A percentile compares a stretch with the other conserved stretches of the same genome.
Evolutionary conservation across 2,797 vertebrate genomes (phyloP).

Genomic region (Nyctibius grandis): DNA sequence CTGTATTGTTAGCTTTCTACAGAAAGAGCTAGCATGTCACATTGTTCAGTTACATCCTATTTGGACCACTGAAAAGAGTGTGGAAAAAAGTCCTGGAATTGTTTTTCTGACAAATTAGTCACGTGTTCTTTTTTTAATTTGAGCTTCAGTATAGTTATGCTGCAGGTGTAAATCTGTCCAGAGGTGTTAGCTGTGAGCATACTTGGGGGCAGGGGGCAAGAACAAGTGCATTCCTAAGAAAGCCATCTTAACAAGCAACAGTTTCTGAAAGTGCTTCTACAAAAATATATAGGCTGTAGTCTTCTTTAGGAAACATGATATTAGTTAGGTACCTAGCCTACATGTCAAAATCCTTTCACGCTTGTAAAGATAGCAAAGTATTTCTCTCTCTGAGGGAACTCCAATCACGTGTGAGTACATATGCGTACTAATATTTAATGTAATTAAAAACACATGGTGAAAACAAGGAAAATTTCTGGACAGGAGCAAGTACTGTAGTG

Average conservation of each 20-base stretch:
- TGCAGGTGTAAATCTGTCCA: not conserved
- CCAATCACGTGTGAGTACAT: not conserved
- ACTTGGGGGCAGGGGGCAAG: rapidly evolving
- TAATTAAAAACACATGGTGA: not conserved
- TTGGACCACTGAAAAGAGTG: not conserved
- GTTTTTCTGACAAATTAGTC: not conserved
- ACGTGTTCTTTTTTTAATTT: not conserved
- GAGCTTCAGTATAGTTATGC: not conserved
- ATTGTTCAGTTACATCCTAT: not conserved
- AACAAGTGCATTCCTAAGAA: not conserved
- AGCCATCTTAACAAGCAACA: not conserved
- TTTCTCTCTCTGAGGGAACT: not conserved
- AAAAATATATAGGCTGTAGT: not conserved
- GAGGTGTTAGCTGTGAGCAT: not conserved
- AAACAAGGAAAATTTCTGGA: not conserved
- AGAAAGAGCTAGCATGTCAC: not conserved
- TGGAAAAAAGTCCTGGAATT: not conserved
- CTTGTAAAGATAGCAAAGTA: not conserved
- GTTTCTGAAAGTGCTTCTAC: not conserved
- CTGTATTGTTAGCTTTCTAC: not conserved
- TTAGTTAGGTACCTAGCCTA: not conserved
- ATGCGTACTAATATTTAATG: not conserved
- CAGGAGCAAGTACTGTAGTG: not conserved
- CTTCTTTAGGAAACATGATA: not conserved
- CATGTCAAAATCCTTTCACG: not conserved